Base-by-base conservation (phyloP, 2,888 invertebrate species). In the Drosophila hamatofila region DNA sequence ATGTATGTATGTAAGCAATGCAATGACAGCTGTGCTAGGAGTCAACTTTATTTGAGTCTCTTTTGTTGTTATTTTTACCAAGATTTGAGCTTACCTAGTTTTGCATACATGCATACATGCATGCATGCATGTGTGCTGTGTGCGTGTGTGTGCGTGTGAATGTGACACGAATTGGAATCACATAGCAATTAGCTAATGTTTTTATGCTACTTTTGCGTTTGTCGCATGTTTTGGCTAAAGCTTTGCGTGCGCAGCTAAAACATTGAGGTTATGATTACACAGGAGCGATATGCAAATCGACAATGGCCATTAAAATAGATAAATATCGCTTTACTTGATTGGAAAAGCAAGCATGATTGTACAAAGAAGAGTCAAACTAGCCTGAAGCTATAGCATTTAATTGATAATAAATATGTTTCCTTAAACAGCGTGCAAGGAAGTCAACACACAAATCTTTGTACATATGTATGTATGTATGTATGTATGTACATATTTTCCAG, bases 101-200 rank as follows among this genome's bases (percentile, higher is more conserved):
- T 25, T 37, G 16, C n/a, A 3, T 44, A 21, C 12, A 3, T 35
- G 35, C 7, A 4, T 44, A 18, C 25, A 21, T 57, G 16, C 30
- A 8, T 37, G 30, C 0, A 18, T 18, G 39, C 9, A n/a, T 46
- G n/a, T n/a, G 25, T 30, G n/a, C n/a, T n/a, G 30, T 30, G 16
- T 37, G 35, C 0, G 35, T 23, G 33, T 16, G 21, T 46, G n/a
- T n/a, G 25, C 16, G 33, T 35, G 48, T 51, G 35, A 35, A 21
- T 64, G 60, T 37, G 44, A 59, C 63, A 35, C 8, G 39, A 42
- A 52, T 56, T 52, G 42, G 33, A 59, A 69, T 49, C 41, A 44
- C 57, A 61, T 30, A 33, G 67, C 75, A 78, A 76, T 76, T 76
- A 76, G 78, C 73, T 67, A 76, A 76, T 76, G 78, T 58, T 78